phyloP scores from a whole-genome alignment of 2,113 vertebrate genomes.

The Paedocypris sp. region DNA sequence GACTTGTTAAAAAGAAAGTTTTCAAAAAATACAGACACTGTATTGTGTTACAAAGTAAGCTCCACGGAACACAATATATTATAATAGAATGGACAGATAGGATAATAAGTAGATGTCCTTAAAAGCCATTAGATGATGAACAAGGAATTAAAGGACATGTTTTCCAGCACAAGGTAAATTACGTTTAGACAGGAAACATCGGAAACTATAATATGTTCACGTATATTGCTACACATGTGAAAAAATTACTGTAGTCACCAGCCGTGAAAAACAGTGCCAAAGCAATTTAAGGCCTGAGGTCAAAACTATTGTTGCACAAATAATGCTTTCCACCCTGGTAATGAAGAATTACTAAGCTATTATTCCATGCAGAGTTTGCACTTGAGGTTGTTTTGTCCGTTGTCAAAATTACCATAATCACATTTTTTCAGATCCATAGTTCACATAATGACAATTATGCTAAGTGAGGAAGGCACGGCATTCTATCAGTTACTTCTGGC shows the following conservation, averaged over 20 bases:
- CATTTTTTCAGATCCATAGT: conserved; percentile 30
- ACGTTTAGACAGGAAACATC: neutral
- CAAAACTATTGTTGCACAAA: conserved; percentile 25
- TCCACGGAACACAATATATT: too few species aligned
- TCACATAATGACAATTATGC: conserved; percentile 30
- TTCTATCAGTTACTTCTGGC: conserved; percentile 28
- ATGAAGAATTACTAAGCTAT: conserved; percentile 27
- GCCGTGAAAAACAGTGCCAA: conserved; percentile 16
- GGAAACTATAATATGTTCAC: conserved; percentile 12
- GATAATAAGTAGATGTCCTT: too few species aligned
- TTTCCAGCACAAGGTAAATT: neutral
- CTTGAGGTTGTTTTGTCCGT: conserved; percentile 20
- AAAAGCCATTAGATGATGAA: too few species aligned
- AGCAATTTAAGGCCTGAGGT: conserved; percentile 29
- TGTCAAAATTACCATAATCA: conserved; percentile 34
- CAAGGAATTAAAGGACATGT: too few species aligned
- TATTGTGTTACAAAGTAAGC: too few species aligned
- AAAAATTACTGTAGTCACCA: conserved; percentile 6
- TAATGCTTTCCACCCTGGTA: conserved; percentile 28
- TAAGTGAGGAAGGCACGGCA: conserved; percentile 30
- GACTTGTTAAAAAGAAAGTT: neutral
- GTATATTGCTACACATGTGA: conserved; percentile 22
- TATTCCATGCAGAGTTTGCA: conserved; percentile 18
- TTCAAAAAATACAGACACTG: too few species aligned
- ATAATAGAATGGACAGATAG: too few species aligned